A percentile compares a stretch with the other conserved stretches of the same genome.
These are phyloP conservation scores for Agapostemon virescens DNA, from an alignment of 2,888 invertebrate species.

Conservation along the genomic window DNA sequence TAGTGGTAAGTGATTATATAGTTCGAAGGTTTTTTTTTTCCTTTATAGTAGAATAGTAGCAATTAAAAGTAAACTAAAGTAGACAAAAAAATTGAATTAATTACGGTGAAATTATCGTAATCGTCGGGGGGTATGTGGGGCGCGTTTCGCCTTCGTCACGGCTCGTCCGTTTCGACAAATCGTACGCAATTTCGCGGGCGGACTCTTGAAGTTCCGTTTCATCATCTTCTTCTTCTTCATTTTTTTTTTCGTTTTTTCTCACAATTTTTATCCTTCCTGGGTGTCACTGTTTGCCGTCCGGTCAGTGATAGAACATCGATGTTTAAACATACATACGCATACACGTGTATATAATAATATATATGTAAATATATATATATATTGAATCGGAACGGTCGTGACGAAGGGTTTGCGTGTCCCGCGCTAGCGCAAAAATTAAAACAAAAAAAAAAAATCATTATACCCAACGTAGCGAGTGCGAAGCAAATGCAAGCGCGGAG, in stretches of 20 bases:
- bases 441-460: slow-evolving; percentile 62
- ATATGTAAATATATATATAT: background rate
- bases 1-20: slow-evolving; percentile 70
- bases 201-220: background rate
- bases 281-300: background rate
- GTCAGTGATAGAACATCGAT: slow-evolving; percentile 16
- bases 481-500: slow-evolving; percentile 75
- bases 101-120: slow-evolving; percentile 75
- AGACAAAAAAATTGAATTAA: slow-evolving; percentile 75
- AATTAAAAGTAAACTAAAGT: slow-evolving; percentile 77
- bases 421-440: slow-evolving; percentile 63
- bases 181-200: slow-evolving; percentile 16
- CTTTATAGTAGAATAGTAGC: slow-evolving; percentile 73
- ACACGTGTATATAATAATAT: background rate
- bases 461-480: slow-evolving; percentile 72
- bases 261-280: background rate
- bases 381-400: slow-evolving; percentile 13
- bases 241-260: background rate
- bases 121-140: slow-evolving; percentile 53
- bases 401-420: slow-evolving; percentile 44
- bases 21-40: slow-evolving; percentile 58
- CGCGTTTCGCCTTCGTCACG: slow-evolving; percentile 56
- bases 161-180: slow-evolving; percentile 17
- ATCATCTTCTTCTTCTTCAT: background rate
- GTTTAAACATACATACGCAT: background rate